These are phyloP conservation scores for Latrodectus geometricus DNA, from an alignment of 1,140 invertebrate species.

Conservation along the genomic window DNA sequence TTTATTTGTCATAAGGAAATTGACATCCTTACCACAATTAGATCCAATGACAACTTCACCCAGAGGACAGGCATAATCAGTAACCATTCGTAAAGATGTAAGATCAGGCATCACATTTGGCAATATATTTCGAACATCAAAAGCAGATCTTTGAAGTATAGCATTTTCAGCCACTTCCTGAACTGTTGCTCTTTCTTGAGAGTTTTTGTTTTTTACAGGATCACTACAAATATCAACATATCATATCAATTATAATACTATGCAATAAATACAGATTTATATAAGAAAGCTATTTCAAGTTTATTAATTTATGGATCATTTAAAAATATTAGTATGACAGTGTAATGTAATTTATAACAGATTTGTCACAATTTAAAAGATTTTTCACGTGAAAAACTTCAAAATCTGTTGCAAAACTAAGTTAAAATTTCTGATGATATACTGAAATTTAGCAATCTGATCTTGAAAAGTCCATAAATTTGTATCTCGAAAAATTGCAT, in stretches of 20 bases:
- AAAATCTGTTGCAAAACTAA: no score
- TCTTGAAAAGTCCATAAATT: no score
- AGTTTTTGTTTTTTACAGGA: conserved; percentile 86
- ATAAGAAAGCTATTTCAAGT: no score
- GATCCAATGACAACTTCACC: conserved; percentile 93
- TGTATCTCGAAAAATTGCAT: no score
- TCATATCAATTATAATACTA: background rate
- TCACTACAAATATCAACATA: conserved; percentile 75
- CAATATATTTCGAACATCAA: conserved; percentile 90
- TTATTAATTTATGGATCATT: background rate
- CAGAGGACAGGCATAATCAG: conserved; percentile 91
- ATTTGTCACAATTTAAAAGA: no score
- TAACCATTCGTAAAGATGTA: conserved; percentile 84
- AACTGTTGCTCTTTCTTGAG: conserved; percentile 86
- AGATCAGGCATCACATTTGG: conserved; percentile 95
- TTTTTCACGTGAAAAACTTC: no score
- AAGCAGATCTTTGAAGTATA: conserved; percentile 91
- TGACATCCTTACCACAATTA: conserved; percentile 79
- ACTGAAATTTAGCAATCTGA: no score
- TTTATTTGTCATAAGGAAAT: no score
- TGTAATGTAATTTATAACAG: no score
- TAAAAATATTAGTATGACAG: no score
- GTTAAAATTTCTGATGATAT: no score
- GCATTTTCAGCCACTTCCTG: conserved; percentile 85
- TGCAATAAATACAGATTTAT: background rate